Percentiles rank a stretch among this genome's conserved stretches.
Evolutionary conservation across 2,113 vertebrate genomes (phyloP).

Genomic region (Alosa alosa): DNA sequence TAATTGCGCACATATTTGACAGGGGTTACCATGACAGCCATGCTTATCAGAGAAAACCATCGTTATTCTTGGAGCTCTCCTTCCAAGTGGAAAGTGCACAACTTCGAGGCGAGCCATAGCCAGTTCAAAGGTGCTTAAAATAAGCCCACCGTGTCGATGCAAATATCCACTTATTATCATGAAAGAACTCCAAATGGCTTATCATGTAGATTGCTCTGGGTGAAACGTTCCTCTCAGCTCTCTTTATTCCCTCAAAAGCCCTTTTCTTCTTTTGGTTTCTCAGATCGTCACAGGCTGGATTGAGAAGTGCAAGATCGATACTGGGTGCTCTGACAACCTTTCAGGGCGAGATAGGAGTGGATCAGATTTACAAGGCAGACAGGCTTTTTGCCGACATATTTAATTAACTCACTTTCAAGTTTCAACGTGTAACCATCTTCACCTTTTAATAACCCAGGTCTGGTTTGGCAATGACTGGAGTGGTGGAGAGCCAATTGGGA

Average conservation of each 20-base stretch:
- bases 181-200: constrained; percentile 23
- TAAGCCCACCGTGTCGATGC: neutral
- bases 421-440: neutral
- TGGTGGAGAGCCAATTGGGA: neutral
- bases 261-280: neutral
- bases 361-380: neutral
- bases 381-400: neutral
- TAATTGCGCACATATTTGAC: constrained; percentile 29
- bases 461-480: neutral
- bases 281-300: neutral
- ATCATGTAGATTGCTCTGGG: neutral
- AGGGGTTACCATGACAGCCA: constrained; percentile 48
- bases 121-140: neutral
- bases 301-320: neutral
- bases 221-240: neutral
- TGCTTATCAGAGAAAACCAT: constrained; percentile 30
- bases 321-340: neutral
- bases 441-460: neutral
- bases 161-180: neutral
- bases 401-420: neutral
- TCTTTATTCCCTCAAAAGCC: neutral
- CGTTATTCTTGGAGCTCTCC: constrained; percentile 38
- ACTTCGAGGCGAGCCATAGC: neutral
- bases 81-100: neutral
- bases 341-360: neutral